Evolutionary conservation across 64 coral and sea anemone species (phyloP), one percentile per base, ranked within the genome.

Genomic region (Pocillopora damicornis): DNA sequence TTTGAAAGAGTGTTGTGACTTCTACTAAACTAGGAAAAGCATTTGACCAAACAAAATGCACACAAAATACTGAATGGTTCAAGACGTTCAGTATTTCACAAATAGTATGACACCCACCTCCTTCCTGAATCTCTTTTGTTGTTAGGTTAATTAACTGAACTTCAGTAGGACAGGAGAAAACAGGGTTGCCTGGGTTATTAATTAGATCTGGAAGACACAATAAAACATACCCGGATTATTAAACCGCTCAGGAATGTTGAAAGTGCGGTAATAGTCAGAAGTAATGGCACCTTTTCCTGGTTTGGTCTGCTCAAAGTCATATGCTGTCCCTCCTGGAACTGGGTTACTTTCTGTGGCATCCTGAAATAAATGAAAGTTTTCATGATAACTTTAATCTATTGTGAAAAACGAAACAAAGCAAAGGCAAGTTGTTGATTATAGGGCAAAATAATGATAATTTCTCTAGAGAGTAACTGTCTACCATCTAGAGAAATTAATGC

Each of bases 281-380:
- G 96, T 98, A 92, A 71, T 92, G 58, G 96, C 96, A 92, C 96
- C 96, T 94, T 98, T 89, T 13, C 96, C 96, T 89, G 96, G 89
- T 22, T 78, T 83, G 38, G 96, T 98, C 58, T 85, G 74, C 77
- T 92, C 90, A 74, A 94, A 87, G 58, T 94, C 90, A 61, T 79
- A 34, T 58, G 26, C 45, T 56, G 22, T 57, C 64, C 15, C 86
- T 83, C 59, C 78, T 69, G 66, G 20, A 22, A 18, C 66, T 35
- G 45, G 34, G 15, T 75, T 37, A 69, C 66, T 22, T 69, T 69
- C 23, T 22, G n/a, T 7, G 66, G 20, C 8, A 23, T 69, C 9
- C 66, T 69, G 66, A 69, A 69, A n/a, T 9, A 23, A 69, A 69
- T 25, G 42, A 51, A 51, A 51, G 42, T 51, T 51, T 51, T 0